phyloP scores from a whole-genome alignment of 2,797 vertebrate genomes.

The Chloroceryle amazona region DNA sequence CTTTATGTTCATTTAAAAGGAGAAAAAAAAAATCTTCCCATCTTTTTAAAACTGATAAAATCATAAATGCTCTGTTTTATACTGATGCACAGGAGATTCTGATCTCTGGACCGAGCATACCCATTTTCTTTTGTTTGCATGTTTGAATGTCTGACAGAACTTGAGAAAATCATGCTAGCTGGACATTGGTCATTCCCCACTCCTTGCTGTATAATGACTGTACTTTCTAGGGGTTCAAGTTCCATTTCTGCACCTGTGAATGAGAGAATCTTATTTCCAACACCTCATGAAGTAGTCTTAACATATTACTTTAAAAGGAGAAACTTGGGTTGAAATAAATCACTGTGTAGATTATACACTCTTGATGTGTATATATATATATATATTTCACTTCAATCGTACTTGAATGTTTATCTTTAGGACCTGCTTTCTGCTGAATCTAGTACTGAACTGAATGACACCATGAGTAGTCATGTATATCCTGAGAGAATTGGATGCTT shows the following conservation, averaged over 20 bases:
- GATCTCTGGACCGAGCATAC: rapidly evolving
- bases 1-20: background rate
- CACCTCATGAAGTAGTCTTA: background rate
- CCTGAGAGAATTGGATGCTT: background rate
- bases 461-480: background rate
- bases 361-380: rapidly evolving
- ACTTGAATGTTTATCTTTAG: background rate
- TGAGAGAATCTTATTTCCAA: background rate
- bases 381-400: background rate
- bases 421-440: background rate
- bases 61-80: background rate
- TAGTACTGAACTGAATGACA: background rate
- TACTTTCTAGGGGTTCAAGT: background rate
- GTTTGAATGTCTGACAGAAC: background rate
- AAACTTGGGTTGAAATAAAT: background rate
- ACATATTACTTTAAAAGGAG: background rate
- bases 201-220: background rate
- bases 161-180: background rate
- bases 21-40: background rate
- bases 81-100: background rate
- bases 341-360: background rate
- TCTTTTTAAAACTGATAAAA: background rate
- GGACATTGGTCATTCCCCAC: background rate
- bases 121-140: background rate
- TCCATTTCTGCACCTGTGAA: background rate